Base-by-base conservation (phyloP, 2,888 invertebrate species). In the Volucella zonaria region DNA sequence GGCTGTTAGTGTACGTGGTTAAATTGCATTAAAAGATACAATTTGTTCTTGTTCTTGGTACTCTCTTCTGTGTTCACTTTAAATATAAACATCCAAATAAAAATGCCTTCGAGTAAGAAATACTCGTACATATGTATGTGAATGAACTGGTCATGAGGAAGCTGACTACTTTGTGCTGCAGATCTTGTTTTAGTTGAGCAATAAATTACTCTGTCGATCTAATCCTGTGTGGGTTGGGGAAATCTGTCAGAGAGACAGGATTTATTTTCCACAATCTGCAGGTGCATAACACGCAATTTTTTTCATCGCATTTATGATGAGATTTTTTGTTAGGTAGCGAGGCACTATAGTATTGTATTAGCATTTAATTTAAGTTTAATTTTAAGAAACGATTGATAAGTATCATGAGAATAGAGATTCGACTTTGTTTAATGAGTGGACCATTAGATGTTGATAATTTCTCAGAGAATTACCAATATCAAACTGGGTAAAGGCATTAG, bases 11-110 rank as follows among this genome's bases (percentile, higher is more conserved):
- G 42, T 68, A 73, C 56, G 56, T 62, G 78, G 68, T 68, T 75
- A 66, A 78, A 79, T 79, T 79, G 82, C 79, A 75, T 79, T 67
- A 71, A 56, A 43, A 56, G 18, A 54, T 52, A 54, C 15, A 40
- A 10, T 18, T 51, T 51, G 45, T 54, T 40, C 42, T 40, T 73
- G 31, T 6, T 31, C 31, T 6, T 31, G 31, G 31, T 9, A 8
- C n/a, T 40, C 10, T 62, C n/a, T 40, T 8, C 56, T 47, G 8
- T 45, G 12, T 45, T 58, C 14, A 38, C 38, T 23, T 42, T 12
- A 59, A 40, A 47, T 42, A 47, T 14, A 59, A 67, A n/a, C 31
- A 58, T 58, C 15, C 10, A 9, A 43, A 80, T 62, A 52, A 61
- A 73, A 45, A 59, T 52, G 66, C 64, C 81, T 70, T 40, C 10